Percentiles rank a stretch among this genome's conserved stretches.
phyloP scores from a whole-genome alignment of 1,140 invertebrate genomes.

The Papilio dardanus region DNA sequence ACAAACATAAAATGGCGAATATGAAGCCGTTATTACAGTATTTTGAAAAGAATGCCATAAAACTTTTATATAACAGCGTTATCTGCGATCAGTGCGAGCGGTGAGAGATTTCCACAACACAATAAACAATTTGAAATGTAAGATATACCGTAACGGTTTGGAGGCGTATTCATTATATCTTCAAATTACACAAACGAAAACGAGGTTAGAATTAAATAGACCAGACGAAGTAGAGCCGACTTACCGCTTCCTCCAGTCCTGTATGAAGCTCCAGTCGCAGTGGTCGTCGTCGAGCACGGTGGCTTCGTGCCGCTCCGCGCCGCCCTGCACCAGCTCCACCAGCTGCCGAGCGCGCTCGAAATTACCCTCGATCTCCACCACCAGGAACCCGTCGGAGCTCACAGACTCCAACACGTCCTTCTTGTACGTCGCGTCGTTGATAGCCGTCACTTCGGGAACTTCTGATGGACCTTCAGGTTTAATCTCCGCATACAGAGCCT shows the following conservation, averaged over 20 bases:
- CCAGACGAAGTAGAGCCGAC: slow-evolving; percentile 43
- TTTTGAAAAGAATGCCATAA: slow-evolving; percentile 25
- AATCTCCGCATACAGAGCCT: slow-evolving; percentile 79
- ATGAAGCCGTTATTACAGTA: neutral
- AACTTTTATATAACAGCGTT: slow-evolving; percentile 33
- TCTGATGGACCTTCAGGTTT: slow-evolving; percentile 55
- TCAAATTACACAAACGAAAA: slow-evolving; percentile 38
- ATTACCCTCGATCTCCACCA: slow-evolving; percentile 86
- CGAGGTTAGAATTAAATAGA: slow-evolving; percentile 25
- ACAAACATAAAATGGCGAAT: neutral
- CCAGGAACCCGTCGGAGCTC: slow-evolving; percentile 83
- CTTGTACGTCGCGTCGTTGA: slow-evolving; percentile 72
- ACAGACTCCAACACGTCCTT: slow-evolving; percentile 69
- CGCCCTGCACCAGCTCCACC: slow-evolving; percentile 82
- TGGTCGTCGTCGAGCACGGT: slow-evolving; percentile 78
- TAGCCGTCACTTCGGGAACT: slow-evolving; percentile 55
- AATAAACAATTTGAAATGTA: slow-evolving; percentile 22
- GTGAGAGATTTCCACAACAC: slow-evolving; percentile 21
- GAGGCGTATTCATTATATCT: slow-evolving; percentile 35
- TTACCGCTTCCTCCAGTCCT: slow-evolving; percentile 87
- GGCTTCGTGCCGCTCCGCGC: slow-evolving; percentile 75
- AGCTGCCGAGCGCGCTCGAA: slow-evolving; percentile 84
- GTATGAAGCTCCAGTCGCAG: slow-evolving; percentile 88
- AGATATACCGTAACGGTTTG: slow-evolving; percentile 26
- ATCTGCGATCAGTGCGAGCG: slow-evolving; percentile 1